A percentile compares a stretch with the other conserved stretches of the same genome.
These are phyloP conservation scores for Poeciliopsis turneri DNA, from an alignment of 2,797 vertebrate species.

Conservation along the genomic window DNA sequence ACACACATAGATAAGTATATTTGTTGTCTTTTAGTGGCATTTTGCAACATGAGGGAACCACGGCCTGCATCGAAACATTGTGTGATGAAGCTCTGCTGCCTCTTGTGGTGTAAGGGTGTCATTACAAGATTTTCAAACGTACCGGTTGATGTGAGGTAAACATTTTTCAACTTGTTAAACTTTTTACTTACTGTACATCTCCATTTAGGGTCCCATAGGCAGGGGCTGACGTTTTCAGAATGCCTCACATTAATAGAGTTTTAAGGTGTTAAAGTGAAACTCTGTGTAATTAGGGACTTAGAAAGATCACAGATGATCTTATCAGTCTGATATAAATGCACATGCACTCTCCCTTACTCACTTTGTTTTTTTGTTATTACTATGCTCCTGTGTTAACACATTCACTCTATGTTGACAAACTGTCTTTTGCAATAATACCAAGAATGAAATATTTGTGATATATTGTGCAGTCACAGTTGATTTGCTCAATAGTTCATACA, in stretches of 20 bases:
- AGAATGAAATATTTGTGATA: not conserved
- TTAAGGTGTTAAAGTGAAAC: not conserved
- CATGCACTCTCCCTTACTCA: too few species aligned
- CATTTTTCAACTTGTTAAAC: not conserved
- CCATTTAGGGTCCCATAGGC: not conserved
- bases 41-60: not conserved
- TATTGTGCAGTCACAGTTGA: not conserved
- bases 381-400: not conserved
- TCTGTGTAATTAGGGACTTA: not conserved
- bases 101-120: not conserved
- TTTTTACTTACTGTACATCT: not conserved
- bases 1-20: not conserved
- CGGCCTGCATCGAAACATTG: not conserved
- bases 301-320: not conserved
- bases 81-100: slow-evolving; percentile 1
- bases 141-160: not conserved
- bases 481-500: not conserved
- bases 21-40: not conserved
- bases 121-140: not conserved
- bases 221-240: not conserved
- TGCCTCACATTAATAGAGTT: not conserved
- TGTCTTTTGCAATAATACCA: not conserved
- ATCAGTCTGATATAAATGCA: not conserved
- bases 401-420: not conserved
- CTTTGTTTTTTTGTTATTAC: not conserved